Percentiles rank a stretch among this genome's conserved stretches.
These are phyloP conservation scores for Penaeus vannamei DNA, from an alignment of 1,140 invertebrate species.

Conservation along the genomic window DNA sequence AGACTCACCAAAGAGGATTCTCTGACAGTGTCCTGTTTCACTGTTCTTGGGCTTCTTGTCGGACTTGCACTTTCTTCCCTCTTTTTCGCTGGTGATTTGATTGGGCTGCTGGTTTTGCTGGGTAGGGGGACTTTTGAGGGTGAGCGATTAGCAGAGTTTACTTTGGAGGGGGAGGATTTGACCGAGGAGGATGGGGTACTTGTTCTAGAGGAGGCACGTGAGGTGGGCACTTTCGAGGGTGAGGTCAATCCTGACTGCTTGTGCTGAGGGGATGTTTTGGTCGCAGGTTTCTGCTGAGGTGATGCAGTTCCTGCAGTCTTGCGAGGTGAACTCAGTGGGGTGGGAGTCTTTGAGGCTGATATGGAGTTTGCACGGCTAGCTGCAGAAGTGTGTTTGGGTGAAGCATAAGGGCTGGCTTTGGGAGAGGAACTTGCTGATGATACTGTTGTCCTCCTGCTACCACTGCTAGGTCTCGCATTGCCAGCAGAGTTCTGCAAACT, in stretches of 20 bases:
- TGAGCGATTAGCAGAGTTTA: neutral
- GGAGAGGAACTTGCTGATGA: conserved; percentile 16
- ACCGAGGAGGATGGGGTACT: conserved; percentile 34
- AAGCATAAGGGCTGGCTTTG: conserved; percentile 38
- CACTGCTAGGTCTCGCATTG: conserved; percentile 3
- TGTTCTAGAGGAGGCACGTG: conserved; percentile 50
- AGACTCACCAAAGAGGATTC: conserved; percentile 51
- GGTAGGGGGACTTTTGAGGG: conserved; percentile 50
- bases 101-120: conserved; percentile 19
- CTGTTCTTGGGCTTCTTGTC: conserved; percentile 4
- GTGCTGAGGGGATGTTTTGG: conserved; percentile 25
- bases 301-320: conserved; percentile 21
- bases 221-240: conserved; percentile 29
- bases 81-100: conserved; percentile 7
- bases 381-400: conserved; percentile 31
- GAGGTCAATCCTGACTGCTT: neutral
- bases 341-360: conserved; percentile 43
- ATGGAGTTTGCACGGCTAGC: conserved; percentile 27
- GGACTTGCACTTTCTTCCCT: conserved; percentile 13
- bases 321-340: conserved; percentile 39
- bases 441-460: neutral
- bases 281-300: conserved; percentile 1
- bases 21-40: conserved; percentile 19
- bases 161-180: conserved; percentile 47
- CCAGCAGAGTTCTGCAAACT: neutral